Evolutionary conservation across 2,797 vertebrate genomes (phyloP).

Genomic region (Spea hammondii): DNA sequence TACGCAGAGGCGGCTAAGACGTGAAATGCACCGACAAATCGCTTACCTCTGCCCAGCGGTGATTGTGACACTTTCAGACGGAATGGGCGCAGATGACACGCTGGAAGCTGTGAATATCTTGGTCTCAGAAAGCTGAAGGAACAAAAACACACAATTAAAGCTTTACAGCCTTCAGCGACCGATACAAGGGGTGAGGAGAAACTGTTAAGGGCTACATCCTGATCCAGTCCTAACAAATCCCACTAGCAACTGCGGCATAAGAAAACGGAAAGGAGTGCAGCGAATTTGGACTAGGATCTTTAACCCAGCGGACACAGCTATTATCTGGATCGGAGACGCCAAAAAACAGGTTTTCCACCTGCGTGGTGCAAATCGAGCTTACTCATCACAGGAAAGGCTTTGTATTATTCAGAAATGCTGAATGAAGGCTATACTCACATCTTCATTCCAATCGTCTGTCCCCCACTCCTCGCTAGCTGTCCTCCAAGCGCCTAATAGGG

Average conservation of each 20-base stretch:
- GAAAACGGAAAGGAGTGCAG: too few relatives aligned
- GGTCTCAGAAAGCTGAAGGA: constrained; percentile 88
- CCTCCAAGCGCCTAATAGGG: constrained; percentile 86
- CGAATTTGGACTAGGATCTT: too few relatives aligned
- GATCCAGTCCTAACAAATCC: too few relatives aligned
- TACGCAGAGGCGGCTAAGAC: neutral
- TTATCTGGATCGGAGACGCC: too few relatives aligned
- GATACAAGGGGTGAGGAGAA: too few relatives aligned
- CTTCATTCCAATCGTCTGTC: constrained; percentile 98
- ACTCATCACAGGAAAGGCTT: too few relatives aligned
- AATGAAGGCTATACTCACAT: constrained; percentile 75
- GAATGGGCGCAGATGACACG: constrained; percentile 83
- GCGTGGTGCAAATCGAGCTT: too few relatives aligned
- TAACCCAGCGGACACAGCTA: too few relatives aligned
- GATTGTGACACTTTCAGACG: constrained; percentile 95
- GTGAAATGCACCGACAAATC: neutral
- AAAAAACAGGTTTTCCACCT: too few relatives aligned
- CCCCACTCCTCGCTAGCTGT: constrained; percentile 94
- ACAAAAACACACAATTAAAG: neutral
- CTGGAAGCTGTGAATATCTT: constrained; percentile 99
- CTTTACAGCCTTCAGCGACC: neutral
- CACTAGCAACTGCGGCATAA: too few relatives aligned
- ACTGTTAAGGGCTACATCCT: neutral
- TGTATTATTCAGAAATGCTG: too few relatives aligned
- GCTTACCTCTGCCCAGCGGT: constrained; percentile 92